Conservation (phyloP, 2,797 vertebrate genomes). For the Danio aesculapii region DNA sequence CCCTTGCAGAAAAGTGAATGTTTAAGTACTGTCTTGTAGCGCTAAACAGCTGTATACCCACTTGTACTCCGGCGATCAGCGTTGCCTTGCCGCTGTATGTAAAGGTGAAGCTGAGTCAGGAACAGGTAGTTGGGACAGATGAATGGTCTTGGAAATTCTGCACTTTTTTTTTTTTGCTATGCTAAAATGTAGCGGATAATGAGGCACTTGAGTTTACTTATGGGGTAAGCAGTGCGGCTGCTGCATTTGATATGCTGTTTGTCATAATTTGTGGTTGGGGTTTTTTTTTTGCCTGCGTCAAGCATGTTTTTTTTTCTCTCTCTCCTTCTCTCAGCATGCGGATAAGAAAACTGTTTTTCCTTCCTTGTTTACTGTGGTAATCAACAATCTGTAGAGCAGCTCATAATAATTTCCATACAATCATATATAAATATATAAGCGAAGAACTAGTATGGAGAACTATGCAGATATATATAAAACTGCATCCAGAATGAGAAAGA, state of each 20-base stretch:
- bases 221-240: constrained; percentile 21
- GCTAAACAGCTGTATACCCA: constrained; percentile 45
- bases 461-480: too few species aligned
- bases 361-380: not conserved
- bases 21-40: constrained; percentile 53
- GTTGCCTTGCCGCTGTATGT: constrained; percentile 3
- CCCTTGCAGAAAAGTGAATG: constrained; percentile 43
- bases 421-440: too few species aligned
- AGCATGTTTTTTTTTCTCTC: not conserved
- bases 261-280: not conserved
- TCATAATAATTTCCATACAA: too few species aligned
- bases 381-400: too few species aligned
- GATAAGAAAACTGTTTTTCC: constrained; percentile 2
- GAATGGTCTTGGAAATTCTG: constrained; percentile 40
- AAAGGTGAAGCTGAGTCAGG: constrained; percentile 34
- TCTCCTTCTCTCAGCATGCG: not conserved
- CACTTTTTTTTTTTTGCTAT: constrained; percentile 22
- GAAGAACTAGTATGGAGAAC: too few species aligned
- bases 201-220: constrained; percentile 32
- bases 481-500: too few species aligned
- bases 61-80: constrained; percentile 20
- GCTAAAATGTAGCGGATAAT: constrained; percentile 33
- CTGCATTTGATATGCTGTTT: constrained; percentile 19
- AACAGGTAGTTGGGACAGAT: constrained; percentile 37
- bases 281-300: constrained; percentile 6